These are phyloP conservation scores for Cirrhinus mrigala DNA, from an alignment of 2,797 vertebrate species.

Conservation along the genomic window DNA sequence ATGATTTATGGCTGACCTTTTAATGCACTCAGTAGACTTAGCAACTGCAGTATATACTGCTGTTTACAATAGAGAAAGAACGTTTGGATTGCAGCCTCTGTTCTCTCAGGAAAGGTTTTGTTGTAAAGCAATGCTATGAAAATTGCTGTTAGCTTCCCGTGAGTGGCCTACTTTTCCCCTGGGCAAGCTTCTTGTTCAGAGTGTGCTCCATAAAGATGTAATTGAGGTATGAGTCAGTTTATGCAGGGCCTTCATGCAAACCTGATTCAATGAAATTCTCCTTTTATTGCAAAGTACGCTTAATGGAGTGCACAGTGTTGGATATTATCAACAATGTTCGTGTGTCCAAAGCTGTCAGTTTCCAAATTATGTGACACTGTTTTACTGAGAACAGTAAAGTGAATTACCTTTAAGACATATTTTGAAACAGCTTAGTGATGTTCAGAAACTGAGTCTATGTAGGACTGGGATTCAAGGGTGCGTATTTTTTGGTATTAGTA, in stretches of 20 bases:
- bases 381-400: neutral
- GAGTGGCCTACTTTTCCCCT: constrained; percentile 23
- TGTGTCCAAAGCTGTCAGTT: neutral
- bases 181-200: constrained; percentile 7
- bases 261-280: neutral
- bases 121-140: constrained; percentile 22
- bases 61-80: constrained; percentile 34
- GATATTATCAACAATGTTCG: neutral
- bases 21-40: constrained; percentile 3
- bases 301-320: neutral
- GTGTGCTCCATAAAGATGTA: constrained; percentile 20
- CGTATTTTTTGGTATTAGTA: no score
- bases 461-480: neutral
- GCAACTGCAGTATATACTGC: constrained; percentile 26
- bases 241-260: neutral
- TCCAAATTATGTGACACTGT: neutral
- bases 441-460: neutral
- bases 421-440: neutral
- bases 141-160: neutral
- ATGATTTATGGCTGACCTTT: constrained; percentile 38
- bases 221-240: neutral
- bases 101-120: constrained; percentile 44
- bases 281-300: constrained; percentile 7
- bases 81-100: constrained; percentile 21
- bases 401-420: neutral